phyloP scores from a whole-genome alignment of 2,113 vertebrate species.

The pig (Sus scrofa) region DNA sequence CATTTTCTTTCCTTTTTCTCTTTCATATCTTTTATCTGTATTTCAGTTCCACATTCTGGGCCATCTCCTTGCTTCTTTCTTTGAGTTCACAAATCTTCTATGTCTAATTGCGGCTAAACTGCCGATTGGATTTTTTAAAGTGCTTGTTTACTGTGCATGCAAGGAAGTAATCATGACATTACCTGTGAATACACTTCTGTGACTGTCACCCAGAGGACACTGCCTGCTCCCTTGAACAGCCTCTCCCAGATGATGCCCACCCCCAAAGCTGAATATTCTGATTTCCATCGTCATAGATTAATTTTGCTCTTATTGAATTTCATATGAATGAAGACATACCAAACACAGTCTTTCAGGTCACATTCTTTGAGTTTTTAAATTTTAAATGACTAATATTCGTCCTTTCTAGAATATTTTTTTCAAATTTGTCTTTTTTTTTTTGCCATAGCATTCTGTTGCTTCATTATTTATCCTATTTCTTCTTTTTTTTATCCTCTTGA shows the following conservation, averaged over 20 bases:
- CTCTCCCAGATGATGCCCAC: background rate
- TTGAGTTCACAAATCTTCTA: background rate
- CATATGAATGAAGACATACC: background rate
- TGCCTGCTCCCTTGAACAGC: background rate
- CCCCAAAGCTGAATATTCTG: background rate
- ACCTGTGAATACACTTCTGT: background rate
- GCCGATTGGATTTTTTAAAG: background rate
- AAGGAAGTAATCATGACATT: background rate
- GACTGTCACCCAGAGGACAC: background rate
- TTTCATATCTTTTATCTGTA: background rate
- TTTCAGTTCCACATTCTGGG: background rate
- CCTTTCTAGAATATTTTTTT: background rate
- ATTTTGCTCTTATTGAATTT: background rate
- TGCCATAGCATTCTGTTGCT: background rate
- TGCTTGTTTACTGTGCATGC: background rate
- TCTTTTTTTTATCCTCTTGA: background rate
- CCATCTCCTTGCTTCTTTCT: background rate
- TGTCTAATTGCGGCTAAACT: background rate
- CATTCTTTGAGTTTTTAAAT: background rate
- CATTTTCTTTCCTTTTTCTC: background rate
- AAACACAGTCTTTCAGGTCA: background rate
- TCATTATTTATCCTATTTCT: background rate
- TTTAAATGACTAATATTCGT: slow-evolving; percentile 1
- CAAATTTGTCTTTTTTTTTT: background rate
- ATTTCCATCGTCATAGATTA: background rate